Evolutionary conservation across 2,888 invertebrate species (phyloP).

Genomic region (Euphydryas editha): DNA sequence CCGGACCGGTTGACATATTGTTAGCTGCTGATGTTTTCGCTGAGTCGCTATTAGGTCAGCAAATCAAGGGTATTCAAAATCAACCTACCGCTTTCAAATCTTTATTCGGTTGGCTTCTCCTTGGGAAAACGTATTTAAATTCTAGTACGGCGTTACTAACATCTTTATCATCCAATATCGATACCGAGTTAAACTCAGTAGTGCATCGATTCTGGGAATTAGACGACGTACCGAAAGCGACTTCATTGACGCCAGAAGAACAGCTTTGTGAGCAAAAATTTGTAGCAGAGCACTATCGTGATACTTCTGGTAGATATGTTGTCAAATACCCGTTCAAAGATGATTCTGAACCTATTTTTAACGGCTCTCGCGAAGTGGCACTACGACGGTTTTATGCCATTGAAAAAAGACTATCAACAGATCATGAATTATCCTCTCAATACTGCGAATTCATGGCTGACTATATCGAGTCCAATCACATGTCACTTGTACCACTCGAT

Average conservation of each 20-base stretch:
- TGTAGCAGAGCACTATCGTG: background rate
- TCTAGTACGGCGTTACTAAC: too few relatives aligned
- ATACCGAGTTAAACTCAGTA: too few relatives aligned
- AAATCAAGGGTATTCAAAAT: too few relatives aligned
- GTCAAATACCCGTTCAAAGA: background rate
- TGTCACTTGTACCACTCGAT: conserved; percentile 18
- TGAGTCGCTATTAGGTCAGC: too few relatives aligned
- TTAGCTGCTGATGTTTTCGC: too few relatives aligned
- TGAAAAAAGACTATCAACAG: conserved; percentile 20
- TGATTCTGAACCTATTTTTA: background rate
- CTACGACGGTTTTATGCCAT: conserved; percentile 32
- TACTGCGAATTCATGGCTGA: conserved; percentile 35
- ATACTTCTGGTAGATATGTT: background rate
- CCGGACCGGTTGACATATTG: too few relatives aligned
- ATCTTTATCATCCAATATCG: too few relatives aligned
- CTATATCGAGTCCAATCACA: conserved; percentile 28
- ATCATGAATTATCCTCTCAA: conserved; percentile 24
- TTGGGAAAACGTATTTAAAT: too few relatives aligned
- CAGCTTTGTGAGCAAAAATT: background rate
- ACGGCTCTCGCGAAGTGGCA: conserved; percentile 28
- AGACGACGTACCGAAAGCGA: background rate
- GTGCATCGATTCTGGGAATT: background rate
- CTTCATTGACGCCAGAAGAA: background rate
- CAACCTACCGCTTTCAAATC: too few relatives aligned
- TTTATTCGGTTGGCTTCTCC: too few relatives aligned